Percentiles rank a stretch among this genome's conserved stretches.
Conservation (phyloP, 2,797 vertebrate species). For the Stomatorhinus walkeri region DNA sequence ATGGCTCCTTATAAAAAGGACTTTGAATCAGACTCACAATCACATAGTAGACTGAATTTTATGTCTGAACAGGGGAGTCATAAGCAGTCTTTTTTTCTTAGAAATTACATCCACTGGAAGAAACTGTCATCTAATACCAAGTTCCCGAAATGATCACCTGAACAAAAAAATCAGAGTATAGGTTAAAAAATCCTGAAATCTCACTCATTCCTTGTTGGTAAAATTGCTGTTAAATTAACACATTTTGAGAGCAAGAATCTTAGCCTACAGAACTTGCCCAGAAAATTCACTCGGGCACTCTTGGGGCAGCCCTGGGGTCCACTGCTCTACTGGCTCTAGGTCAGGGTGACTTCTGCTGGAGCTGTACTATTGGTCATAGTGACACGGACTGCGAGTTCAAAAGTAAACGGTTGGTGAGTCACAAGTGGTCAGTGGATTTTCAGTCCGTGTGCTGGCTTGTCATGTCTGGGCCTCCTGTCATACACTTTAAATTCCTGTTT, state of each 20-base stretch:
- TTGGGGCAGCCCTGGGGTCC: not conserved
- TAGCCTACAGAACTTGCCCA: not conserved
- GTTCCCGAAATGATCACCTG: not conserved
- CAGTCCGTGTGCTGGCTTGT: conserved; percentile 69
- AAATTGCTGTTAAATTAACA: not conserved
- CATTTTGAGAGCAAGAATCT: not conserved
- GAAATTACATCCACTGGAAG: not conserved
- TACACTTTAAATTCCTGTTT: conserved; percentile 71
- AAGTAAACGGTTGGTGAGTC: conserved; percentile 53
- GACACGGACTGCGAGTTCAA: conserved; percentile 68
- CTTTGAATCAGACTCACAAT: not conserved
- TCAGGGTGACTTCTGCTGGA: not conserved
- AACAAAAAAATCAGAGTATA: not conserved
- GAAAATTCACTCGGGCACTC: not conserved
- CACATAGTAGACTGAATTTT: not conserved
- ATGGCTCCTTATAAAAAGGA: not conserved
- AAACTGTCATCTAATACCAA: not conserved
- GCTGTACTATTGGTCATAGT: conserved; percentile 28
- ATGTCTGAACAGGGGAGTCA: not conserved
- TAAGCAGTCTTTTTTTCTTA: not conserved
- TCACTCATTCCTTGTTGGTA: not conserved
- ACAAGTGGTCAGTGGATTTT: conserved; percentile 70
- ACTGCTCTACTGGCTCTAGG: not conserved
- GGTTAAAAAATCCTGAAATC: not conserved
- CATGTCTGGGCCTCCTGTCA: conserved; percentile 67